These are phyloP conservation scores for Hippopotamus amphibius DNA, from an alignment of 2,113 vertebrate species.

Conservation along the genomic window DNA sequence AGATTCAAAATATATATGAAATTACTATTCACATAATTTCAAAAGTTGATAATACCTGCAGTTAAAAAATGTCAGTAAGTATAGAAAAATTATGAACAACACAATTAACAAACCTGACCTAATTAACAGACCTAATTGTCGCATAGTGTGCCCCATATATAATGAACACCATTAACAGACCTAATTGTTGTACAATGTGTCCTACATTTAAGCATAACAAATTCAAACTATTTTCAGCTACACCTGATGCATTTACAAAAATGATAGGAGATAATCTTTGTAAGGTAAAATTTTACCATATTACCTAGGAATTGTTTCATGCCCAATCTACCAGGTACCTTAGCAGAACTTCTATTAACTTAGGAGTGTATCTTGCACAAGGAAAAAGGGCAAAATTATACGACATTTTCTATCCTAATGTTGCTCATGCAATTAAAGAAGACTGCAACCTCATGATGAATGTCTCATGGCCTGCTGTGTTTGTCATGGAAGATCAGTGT, in stretches of 20 bases:
- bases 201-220: neutral
- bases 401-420: neutral
- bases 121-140: neutral
- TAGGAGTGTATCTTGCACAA: neutral
- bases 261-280: neutral
- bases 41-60: neutral
- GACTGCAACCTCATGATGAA: neutral
- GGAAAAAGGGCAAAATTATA: constrained; percentile 32
- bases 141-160: neutral
- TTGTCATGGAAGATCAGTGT: neutral
- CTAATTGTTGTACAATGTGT: neutral
- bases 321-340: neutral
- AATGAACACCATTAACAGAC: neutral
- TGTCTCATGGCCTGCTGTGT: neutral
- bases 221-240: neutral
- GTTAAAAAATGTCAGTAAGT: neutral
- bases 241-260: neutral
- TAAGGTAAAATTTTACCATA: neutral
- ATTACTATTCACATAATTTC: neutral
- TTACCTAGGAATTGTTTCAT: neutral
- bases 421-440: neutral
- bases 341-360: neutral
- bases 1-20: neutral
- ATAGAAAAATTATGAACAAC: neutral
- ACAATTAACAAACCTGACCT: neutral